Percentiles rank a stretch among this genome's conserved stretches.
Evolutionary conservation across 2,888 invertebrate species (phyloP).

Genomic region (Drosophila nr. perissopoda): DNA sequence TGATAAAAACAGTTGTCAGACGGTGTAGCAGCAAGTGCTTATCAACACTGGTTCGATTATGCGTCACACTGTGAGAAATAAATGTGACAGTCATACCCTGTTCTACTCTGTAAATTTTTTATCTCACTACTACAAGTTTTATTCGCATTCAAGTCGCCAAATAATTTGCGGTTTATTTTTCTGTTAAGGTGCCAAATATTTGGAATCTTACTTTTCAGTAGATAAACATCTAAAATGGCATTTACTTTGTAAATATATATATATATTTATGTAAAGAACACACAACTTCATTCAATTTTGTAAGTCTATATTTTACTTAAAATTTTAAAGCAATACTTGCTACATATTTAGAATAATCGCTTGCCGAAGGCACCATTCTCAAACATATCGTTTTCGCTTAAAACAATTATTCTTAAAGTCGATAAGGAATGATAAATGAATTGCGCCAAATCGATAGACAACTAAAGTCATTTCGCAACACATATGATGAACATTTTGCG

Average conservation of each 20-base stretch:
- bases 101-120: background rate
- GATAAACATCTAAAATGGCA: background rate
- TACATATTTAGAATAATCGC: background rate
- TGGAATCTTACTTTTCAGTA: background rate
- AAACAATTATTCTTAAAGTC: background rate
- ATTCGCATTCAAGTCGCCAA: background rate
- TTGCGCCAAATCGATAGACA: conserved; percentile 14
- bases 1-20: conserved; percentile 55
- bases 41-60: conserved; percentile 40
- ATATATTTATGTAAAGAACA: background rate
- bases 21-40: background rate
- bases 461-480: conserved; percentile 13
- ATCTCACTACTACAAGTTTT: background rate
- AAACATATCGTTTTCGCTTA: background rate
- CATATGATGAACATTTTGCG: background rate
- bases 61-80: conserved; percentile 15
- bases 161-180: background rate
- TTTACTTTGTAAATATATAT: background rate
- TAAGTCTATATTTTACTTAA: background rate
- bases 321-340: background rate
- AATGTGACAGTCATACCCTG: background rate
- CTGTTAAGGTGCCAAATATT: background rate
- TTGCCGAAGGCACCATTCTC: background rate
- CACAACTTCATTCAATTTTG: background rate
- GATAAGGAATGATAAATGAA: background rate